phyloP scores from a whole-genome alignment of 2,113 vertebrate species.

The Ceyx melanurus region DNA sequence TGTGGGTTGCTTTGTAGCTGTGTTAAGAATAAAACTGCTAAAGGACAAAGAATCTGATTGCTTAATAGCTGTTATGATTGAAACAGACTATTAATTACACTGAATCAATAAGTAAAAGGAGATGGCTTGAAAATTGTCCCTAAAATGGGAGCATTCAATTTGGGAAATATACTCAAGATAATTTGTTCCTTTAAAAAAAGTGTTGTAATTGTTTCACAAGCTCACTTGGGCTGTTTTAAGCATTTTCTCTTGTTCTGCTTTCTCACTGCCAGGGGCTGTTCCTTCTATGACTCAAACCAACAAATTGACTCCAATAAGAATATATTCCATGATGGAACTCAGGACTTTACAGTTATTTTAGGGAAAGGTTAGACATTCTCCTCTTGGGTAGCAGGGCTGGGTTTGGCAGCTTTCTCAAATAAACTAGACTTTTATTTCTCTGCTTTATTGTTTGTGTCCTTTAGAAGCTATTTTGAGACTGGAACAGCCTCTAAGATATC shows the following conservation, averaged over 20 bases:
- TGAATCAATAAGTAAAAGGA: neutral
- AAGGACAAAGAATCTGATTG: constrained; percentile 21
- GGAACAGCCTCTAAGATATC: neutral
- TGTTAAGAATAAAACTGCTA: constrained; percentile 14
- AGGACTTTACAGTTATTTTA: neutral
- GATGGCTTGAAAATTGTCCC: neutral
- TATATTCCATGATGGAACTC: neutral
- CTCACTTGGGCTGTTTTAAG: neutral
- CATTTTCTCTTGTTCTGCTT: neutral
- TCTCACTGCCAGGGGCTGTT: neutral
- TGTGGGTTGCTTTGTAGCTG: constrained; percentile 1
- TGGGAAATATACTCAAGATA: neutral
- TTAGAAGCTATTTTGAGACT: neutral
- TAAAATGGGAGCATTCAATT: neutral
- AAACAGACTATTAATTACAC: neutral
- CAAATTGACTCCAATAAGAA: neutral
- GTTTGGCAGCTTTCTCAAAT: neutral
- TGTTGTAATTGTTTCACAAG: neutral
- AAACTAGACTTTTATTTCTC: neutral
- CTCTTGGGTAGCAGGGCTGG: neutral
- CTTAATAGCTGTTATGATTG: neutral
- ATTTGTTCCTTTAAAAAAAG: neutral
- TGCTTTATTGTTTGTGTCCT: neutral
- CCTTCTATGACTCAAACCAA: neutral
- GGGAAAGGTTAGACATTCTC: neutral